Percentiles rank a stretch among this genome's conserved stretches.
phyloP scores from a whole-genome alignment of 2,113 vertebrate species.

The Chloropsis cyanopogon region DNA sequence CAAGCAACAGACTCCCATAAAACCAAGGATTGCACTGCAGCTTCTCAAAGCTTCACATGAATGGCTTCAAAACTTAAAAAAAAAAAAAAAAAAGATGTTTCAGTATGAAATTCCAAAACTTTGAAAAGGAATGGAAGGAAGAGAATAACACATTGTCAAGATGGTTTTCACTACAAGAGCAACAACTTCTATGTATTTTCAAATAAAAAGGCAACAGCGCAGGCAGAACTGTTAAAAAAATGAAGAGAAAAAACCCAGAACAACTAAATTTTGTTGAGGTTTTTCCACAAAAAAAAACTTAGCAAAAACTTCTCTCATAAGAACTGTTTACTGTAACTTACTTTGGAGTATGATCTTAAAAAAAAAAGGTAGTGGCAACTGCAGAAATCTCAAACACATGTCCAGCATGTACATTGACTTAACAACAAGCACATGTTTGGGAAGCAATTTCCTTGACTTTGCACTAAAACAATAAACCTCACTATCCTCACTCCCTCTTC shows the following conservation, averaged over 20 bases:
- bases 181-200: not conserved
- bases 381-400: constrained; percentile 32
- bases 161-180: not conserved
- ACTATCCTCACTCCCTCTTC: not conserved
- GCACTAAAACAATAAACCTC: constrained; percentile 6
- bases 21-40: not conserved
- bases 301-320: not conserved
- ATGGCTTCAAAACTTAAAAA: not conserved
- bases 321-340: not conserved
- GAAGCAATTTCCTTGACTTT: constrained; percentile 13
- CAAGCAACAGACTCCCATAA: not conserved
- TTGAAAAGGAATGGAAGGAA: not conserved
- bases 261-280: not conserved
- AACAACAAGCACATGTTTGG: constrained; percentile 27
- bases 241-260: not conserved
- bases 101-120: not conserved
- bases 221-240: constrained; percentile 19
- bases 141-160: not conserved
- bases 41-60: not conserved
- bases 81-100: not conserved
- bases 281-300: not conserved
- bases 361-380: not conserved
- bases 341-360: not conserved
- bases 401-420: not conserved
- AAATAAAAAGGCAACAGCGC: not conserved